Evolutionary conservation across 92 coral and sea anemone genomes (phyloP), one percentile per base, ranked within the genome.

Genomic region (Parazoanthus darwini): DNA sequence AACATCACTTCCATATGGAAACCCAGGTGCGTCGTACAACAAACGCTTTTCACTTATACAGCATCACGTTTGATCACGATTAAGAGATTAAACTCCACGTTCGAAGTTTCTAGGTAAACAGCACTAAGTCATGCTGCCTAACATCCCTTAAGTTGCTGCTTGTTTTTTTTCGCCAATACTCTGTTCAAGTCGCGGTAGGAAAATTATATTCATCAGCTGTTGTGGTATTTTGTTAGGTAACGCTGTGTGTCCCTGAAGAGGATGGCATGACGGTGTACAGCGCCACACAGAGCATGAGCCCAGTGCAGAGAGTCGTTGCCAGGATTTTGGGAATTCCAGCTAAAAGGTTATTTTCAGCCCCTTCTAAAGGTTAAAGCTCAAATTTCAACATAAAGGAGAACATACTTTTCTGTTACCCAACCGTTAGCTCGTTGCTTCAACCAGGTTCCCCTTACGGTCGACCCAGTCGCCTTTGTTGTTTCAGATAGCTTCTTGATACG

Each of bases 1-100:
- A 96, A 74, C 97, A 96, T 74, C 98, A 96, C 88, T 82, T 94
- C 85, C 94, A 94, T 83, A 91, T 96, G 98, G 98, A 96, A 82
- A 96, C 96, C 26, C 98, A 96, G 93, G 98, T 96, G 50, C 18
- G 59, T 18, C 58, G 87, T 73, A 86, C 50, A 23, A 23, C 6
- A 63, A 63, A 5, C 70, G 20, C 29, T 42, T 48, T 50, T 39
- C 50, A 2, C 54, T 38, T 42, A 25, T 51, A 20, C 20, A n/a
- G 50, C 13, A 65, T 39, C 42, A 39, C 42, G 42, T 39, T 4
- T 39, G 42, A 39, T 39, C 42, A 39, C 1, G 4, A 39, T 29
- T 29, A 4, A 39, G 42, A 39, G 0, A 0, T 39, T 39, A 39
- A 39, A 1, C 51, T 48, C 51, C 11, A 6, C 51, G 9, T 48